A percentile compares a stretch with the other conserved stretches of the same genome.
Evolutionary conservation across 2,888 invertebrate species (phyloP).

Genomic region (Chalcis sispes): DNA sequence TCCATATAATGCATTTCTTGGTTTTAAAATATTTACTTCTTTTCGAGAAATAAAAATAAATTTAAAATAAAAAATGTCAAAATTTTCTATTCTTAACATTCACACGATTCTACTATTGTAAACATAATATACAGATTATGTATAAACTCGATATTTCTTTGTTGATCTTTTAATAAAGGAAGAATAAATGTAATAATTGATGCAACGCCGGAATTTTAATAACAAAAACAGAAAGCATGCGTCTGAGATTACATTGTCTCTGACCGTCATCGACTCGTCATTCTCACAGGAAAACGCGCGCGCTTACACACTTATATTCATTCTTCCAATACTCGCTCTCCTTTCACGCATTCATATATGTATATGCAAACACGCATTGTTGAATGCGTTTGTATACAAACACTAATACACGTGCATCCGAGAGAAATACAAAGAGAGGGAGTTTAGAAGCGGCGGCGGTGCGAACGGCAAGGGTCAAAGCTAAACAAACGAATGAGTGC

Average conservation of each 20-base stretch:
- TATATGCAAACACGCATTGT: background rate
- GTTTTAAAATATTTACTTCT: too few species aligned
- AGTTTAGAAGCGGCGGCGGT: background rate
- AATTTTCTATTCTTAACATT: too few species aligned
- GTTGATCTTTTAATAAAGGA: too few species aligned
- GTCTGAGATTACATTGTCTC: slow-evolving; percentile 9
- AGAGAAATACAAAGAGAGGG: background rate
- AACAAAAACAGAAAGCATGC: too few species aligned
- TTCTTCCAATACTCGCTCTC: background rate
- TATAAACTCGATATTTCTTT: too few species aligned
- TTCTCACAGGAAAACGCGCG: background rate
- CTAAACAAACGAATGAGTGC: background rate
- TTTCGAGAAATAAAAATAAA: too few species aligned
- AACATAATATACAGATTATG: too few species aligned
- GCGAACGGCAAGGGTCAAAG: background rate
- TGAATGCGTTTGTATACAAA: background rate
- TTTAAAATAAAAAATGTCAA: too few species aligned
- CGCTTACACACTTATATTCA: background rate
- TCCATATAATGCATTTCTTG: too few species aligned
- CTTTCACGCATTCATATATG: background rate
- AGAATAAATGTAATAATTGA: too few species aligned
- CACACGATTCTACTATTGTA: too few species aligned
- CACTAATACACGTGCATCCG: background rate
- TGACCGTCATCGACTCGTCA: slow-evolving; percentile 28
- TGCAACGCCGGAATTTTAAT: too few species aligned